Base-by-base conservation (phyloP, 2,888 invertebrate genomes). In the Laothoe populi region DNA sequence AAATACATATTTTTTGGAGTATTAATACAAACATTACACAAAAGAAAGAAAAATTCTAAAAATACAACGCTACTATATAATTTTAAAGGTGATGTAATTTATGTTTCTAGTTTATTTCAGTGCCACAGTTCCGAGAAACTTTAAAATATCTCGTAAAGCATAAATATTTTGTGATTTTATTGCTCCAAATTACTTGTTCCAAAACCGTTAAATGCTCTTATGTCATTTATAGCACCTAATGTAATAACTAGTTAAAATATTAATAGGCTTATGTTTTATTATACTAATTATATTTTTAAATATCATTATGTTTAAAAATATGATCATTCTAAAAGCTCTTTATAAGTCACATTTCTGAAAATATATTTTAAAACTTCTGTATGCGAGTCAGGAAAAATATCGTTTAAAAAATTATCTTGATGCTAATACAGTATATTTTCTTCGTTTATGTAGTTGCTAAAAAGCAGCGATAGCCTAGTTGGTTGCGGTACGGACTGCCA, bases 141-240 rank as follows among this genome's bases (percentile, higher is more conserved):
- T 67, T 64, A 58, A 69, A 72, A 68, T 69, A 72, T 63, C 46
- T 65, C 67, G 70, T 69, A 72, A 68, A 69, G 66, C 69, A 69
- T 67, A 23, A 48, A 60, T 60, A 24, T 60, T 24, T 60, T n/a
- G 61, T 70, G 65, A 74, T 76, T 83, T 82, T 82, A 85, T 83
- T 77, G 79, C 81, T 71, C 68, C 69, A 81, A 84, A 84, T 83
- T 82, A 84, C 75, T 82, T 70, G 80, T 82, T 81, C 75, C 78
- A 70, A 79, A 79, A 79, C 79, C n/a, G 70, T 79, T 82, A 77
- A 75, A 70, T 70, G 71, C 73, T 71, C 70, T 77, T 77, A 77
- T 69, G 66, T 72, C 66, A 65, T 62, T 57, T 45, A 46, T 19
- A 35, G 19, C 35, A 35, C 19, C 23, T 21, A 57, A 23, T 42